Percentiles rank a stretch among this genome's conserved stretches.
Conservation (phyloP, 2,113 vertebrate species). For the Chamaea fasciata region DNA sequence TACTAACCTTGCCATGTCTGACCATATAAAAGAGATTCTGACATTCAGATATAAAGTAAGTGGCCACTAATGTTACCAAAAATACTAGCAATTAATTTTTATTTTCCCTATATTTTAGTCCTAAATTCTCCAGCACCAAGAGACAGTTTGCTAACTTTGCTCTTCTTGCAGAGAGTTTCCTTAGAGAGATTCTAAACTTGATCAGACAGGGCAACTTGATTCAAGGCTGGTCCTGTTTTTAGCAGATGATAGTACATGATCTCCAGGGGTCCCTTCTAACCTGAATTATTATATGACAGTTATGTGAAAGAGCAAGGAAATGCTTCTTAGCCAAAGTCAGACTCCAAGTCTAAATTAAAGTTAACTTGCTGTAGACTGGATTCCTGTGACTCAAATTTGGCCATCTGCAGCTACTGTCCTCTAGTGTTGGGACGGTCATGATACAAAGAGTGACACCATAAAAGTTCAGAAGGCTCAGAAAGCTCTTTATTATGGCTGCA, state of each 20-base stretch:
- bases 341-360: not conserved
- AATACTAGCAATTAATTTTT: not conserved
- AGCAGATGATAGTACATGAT: not conserved
- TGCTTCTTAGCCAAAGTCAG: not conserved
- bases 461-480: too few relatives aligned
- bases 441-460: too few relatives aligned
- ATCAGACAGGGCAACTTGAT: not conserved
- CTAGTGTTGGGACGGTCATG: too few relatives aligned
- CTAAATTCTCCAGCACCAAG: not conserved
- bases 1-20: not conserved
- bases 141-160: not conserved
- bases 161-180: not conserved
- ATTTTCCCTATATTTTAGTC: not conserved
- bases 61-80: not conserved
- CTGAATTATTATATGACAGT: not conserved
- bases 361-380: not conserved
- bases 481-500: too few relatives aligned
- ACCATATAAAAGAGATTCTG: not conserved
- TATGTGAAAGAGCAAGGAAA: not conserved
- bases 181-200: not conserved
- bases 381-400: not conserved
- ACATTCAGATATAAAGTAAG: not conserved
- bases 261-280: not conserved
- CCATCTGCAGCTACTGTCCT: not conserved
- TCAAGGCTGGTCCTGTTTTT: not conserved